Base-by-base conservation (phyloP, 2,888 invertebrate species). In the Drosophila mulleri region DNA sequence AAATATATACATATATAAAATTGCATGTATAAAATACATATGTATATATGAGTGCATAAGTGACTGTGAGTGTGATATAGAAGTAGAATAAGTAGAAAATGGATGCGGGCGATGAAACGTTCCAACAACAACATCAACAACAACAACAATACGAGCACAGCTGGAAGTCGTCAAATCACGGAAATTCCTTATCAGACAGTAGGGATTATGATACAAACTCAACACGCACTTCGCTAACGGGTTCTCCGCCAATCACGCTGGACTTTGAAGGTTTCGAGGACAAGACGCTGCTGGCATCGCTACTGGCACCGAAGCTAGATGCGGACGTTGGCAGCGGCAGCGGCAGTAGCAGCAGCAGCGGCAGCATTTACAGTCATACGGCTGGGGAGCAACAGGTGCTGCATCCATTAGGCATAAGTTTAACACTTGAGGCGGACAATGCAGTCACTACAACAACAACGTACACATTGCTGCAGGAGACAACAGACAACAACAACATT, bases 341-440 rank as follows among this genome's bases (percentile, higher is more conserved):
- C 47, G 56, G 67, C 37, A 50, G 58, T 37, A 67, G 56, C 44
- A 74, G 65, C 68, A 83, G 63, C 39, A 59, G 39, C 5, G 47
- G 59, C 29, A 59, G 59, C 48, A 59, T 48, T 29, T 63, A 61
- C 70, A 80, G 68, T 73, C 80, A 57, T 64, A 48, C 78, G 56
- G 64, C 82, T 50, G 78, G 72, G 44, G 89, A 91, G 82, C 91
- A 91, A 90, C 91, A 91, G 91, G 91, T 91, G 91, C 91, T 91
- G 78, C 90, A 90, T 77, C 88, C 90, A 71, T 76, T 91, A 84
- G 86, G 86, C 67, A 83, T 91, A 87, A 90, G 85, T 78, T 78
- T 90, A 61, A 72, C 82, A 72, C 80, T 90, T 72, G 80, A 72
- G 57, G 71, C 85, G 72, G 88, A 90, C 77, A 80, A 80, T 63